These are phyloP conservation scores for Charina bottae DNA, from an alignment of 2,113 vertebrate genomes.

Conservation along the genomic window DNA sequence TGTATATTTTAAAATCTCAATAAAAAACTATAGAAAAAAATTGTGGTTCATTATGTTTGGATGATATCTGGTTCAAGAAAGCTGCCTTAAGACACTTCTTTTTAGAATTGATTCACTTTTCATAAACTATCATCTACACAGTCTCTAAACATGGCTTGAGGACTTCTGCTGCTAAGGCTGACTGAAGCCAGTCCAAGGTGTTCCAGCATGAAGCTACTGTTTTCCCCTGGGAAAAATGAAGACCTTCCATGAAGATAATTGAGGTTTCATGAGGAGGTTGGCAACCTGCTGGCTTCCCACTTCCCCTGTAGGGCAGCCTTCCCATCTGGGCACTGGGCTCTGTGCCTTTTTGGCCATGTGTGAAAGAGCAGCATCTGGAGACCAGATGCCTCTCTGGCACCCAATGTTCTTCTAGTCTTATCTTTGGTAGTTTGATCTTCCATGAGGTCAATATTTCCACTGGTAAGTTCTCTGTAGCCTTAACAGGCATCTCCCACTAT, in stretches of 20 bases:
- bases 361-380: not conserved
- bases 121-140: not conserved
- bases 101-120: not conserved
- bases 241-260: not conserved
- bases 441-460: not conserved
- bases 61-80: not conserved
- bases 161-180: not conserved
- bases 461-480: not conserved
- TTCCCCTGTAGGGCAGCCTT: not conserved
- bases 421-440: not conserved
- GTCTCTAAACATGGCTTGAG: not conserved
- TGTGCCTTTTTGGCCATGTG: not conserved
- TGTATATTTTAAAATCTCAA: no score
- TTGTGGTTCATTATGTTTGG: not conserved
- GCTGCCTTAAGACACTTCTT: not conserved
- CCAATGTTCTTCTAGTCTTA: not conserved
- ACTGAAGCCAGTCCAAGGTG: not conserved
- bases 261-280: not conserved
- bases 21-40: no score
- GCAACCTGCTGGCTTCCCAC: not conserved
- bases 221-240: not conserved
- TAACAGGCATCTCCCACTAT: not conserved
- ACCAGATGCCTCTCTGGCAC: not conserved
- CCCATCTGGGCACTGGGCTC: not conserved
- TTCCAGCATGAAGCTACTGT: not conserved